Evolutionary conservation across 2,888 invertebrate genomes (phyloP).

Genomic region (Helleia helle): DNA sequence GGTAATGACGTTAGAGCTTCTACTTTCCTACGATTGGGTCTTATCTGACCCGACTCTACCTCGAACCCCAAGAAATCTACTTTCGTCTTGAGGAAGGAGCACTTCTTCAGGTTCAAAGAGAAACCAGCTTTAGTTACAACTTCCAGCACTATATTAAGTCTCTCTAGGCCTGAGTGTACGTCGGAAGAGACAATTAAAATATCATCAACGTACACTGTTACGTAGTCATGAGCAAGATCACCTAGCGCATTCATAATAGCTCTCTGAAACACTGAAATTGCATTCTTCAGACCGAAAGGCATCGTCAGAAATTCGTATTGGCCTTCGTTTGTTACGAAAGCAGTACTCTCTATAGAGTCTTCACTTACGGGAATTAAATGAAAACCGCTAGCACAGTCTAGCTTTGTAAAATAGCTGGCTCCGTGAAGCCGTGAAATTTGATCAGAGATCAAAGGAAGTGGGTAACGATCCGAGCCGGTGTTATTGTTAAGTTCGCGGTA

Average conservation of each 20-base stretch:
- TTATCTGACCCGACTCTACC: constrained; percentile 19
- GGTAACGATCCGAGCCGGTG: constrained; percentile 14
- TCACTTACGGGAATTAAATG: constrained; percentile 15
- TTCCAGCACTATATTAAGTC: constrained; percentile 17
- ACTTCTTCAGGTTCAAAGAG: too few species aligned
- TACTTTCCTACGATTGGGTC: constrained; percentile 23
- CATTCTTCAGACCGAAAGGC: constrained; percentile 37
- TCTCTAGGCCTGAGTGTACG: constrained; percentile 8
- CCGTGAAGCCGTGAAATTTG: constrained; percentile 14
- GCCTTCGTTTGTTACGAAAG: constrained; percentile 32
- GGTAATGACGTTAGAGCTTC: constrained; percentile 23
- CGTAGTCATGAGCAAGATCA: too few species aligned
- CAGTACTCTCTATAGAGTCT: constrained; percentile 20
- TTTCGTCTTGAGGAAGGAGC: constrained; percentile 20
- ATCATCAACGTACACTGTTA: constrained; percentile 27
- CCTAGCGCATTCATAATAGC: constrained; percentile 17
- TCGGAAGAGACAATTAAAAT: constrained; percentile 17
- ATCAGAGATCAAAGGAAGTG: constrained; percentile 14
- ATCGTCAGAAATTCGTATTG: constrained; percentile 33
- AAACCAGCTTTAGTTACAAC: constrained; percentile 22
- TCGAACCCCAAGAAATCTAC: constrained; percentile 25
- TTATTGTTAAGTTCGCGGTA: constrained; percentile 17
- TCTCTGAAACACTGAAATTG: constrained; percentile 29
- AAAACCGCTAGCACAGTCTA: constrained; percentile 16
- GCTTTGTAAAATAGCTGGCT: constrained; percentile 12